These are phyloP conservation scores for Palythoa caribaeorum DNA, from an alignment of 92 coral and sea anemone species.

Conservation along the genomic window DNA sequence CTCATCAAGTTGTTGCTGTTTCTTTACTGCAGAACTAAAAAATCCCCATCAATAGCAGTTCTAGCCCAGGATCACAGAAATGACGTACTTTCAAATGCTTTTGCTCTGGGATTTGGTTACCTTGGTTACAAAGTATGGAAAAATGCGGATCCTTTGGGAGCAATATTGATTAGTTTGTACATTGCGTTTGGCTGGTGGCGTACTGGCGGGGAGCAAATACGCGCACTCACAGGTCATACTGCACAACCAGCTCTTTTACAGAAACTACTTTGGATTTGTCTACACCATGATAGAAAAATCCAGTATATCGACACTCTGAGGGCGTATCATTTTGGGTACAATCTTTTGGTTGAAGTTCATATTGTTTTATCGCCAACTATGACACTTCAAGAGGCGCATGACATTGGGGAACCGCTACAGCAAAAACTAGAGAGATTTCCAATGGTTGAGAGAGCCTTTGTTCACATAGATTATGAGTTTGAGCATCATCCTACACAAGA, in stretches of 20 bases:
- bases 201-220: conserved; percentile 86
- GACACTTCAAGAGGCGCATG: conserved; percentile 92
- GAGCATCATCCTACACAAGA: conserved; percentile 89
- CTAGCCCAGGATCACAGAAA: conserved; percentile 96
- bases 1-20: conserved; percentile 69
- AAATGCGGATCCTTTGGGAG: conserved; percentile 93
- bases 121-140: conserved; percentile 91
- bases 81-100: conserved; percentile 88
- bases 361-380: conserved; percentile 91
- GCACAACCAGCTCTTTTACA: conserved; percentile 87
- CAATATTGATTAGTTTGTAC: conserved; percentile 88
- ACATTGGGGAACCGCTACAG: conserved; percentile 95
- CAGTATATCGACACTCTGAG: conserved; percentile 94
- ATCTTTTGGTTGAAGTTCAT: conserved; percentile 93
- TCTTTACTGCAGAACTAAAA: conserved; percentile 72
- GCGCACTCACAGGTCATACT: conserved; percentile 83
- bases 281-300: conserved; percentile 80
- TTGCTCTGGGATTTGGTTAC: conserved; percentile 92
- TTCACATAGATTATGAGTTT: conserved; percentile 95
- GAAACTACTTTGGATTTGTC: conserved; percentile 86
- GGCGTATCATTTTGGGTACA: conserved; percentile 94
- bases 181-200: conserved; percentile 92
- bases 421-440: conserved; percentile 83
- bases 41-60: conserved; percentile 75
- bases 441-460: conserved; percentile 96